Base-by-base conservation (phyloP, 2,888 invertebrate genomes). In the Julus scandinavius region DNA sequence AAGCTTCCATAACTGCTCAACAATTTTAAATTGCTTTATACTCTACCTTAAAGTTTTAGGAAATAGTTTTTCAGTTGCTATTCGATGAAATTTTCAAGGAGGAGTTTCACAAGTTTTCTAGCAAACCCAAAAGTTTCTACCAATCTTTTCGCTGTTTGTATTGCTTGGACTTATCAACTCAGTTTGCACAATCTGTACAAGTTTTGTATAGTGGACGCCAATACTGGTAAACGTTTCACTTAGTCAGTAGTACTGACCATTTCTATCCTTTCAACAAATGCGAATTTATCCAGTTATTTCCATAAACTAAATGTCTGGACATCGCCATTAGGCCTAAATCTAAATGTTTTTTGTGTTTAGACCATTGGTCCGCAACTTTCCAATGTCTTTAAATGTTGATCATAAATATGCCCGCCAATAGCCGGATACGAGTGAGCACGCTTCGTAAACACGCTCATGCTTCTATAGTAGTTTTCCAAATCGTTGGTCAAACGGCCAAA, bases 401-500 rank as follows among this genome's bases (percentile, higher is more conserved):
- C 72, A 29, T 72, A 72, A 72, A 72, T 72, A 72, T 72, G 6
- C 72, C 11, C 7, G 72, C 20, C 72, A 29, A 72, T 72, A 58
- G 72, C 72, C 72, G 72, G 72, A 72, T 29, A n/a, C 72, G 7
- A 20, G 72, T 29, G 29, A 72, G 72, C 72, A 72, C 29, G 72
- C 72, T 72, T 58, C 15, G 58, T 58, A 58, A 58, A 11, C 58
- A 58, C 72, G 11, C 29, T 29, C 29, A 29, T 29, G 29, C 9
- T 2, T 20, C n/a, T 29, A 29, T 9, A 72, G 63, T n/a, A 63
- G 63, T n/a, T 29, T 63, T 29, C 72, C 0, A 17, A 1, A 29
- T 72, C n/a, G n/a, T 29, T 72, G 72, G 72, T 72, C 72, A 72
- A 72, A 29, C 6, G 72, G 72, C n/a, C 54, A 54, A 54, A 54